Evolutionary conservation across 2,888 invertebrate species (phyloP).

Genomic region (Mystacides longicornis): DNA sequence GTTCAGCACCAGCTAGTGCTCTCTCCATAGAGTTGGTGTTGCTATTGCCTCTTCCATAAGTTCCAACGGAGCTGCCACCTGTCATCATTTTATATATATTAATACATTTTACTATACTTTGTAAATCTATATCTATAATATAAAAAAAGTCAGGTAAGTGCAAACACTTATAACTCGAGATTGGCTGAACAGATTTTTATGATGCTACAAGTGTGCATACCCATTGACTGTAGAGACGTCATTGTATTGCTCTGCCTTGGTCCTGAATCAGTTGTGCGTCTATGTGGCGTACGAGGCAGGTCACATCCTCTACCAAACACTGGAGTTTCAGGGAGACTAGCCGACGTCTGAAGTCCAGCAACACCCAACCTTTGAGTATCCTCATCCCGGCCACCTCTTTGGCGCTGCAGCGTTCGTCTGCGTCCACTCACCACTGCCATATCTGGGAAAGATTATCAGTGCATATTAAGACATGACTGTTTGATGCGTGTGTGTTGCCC

Average conservation of each 20-base stretch:
- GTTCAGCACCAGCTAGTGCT: conserved; percentile 65
- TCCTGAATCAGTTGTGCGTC: conserved; percentile 56
- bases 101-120: not conserved
- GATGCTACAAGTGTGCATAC: too few species aligned
- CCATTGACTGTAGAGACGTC: conserved; percentile 37
- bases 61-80: conserved; percentile 48
- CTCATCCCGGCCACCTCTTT: conserved; percentile 37
- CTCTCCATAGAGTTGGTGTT: conserved; percentile 48
- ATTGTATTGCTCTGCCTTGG: conserved; percentile 57
- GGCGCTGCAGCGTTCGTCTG: conserved; percentile 46
- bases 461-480: too few species aligned
- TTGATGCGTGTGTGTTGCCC: too few species aligned
- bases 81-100: not conserved
- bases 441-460: too few species aligned
- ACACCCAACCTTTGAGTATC: conserved; percentile 44
- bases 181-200: too few species aligned
- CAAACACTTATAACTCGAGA: too few species aligned
- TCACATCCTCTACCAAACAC: conserved; percentile 81
- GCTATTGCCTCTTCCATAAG: conserved; percentile 44
- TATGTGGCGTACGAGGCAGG: conserved; percentile 74
- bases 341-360: conserved; percentile 66
- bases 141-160: too few species aligned
- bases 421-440: conserved; percentile 44
- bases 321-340: conserved; percentile 82
- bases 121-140: too few species aligned